These are phyloP conservation scores for Platygyra sinensis DNA, from an alignment of 64 coral and sea anemone species.

Conservation along the genomic window DNA sequence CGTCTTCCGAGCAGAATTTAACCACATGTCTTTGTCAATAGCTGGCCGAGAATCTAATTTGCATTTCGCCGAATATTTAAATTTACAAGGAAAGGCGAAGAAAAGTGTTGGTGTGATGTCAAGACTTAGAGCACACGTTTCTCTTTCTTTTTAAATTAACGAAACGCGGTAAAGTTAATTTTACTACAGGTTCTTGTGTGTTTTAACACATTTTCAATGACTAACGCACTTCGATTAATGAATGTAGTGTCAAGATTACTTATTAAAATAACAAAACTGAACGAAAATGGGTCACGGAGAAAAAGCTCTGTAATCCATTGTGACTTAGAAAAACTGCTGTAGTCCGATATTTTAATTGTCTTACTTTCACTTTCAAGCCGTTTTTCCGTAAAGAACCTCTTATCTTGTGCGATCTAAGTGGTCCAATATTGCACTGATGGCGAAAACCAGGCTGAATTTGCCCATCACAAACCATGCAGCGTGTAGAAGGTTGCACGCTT, in stretches of 20 bases:
- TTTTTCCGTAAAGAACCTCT: background rate
- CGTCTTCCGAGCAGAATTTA: background rate
- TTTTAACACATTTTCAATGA: slow-evolving; percentile 43
- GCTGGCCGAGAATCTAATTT: slow-evolving; percentile 53
- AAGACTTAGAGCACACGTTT: slow-evolving; percentile 17
- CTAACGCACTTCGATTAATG: slow-evolving; percentile 19
- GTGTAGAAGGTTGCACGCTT: background rate
- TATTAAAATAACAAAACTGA: slow-evolving; percentile 90
- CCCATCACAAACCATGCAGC: background rate
- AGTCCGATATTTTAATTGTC: slow-evolving; percentile 59
- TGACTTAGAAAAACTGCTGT: slow-evolving; percentile 64
- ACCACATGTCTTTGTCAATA: slow-evolving; percentile 18
- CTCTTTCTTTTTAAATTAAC: slow-evolving; percentile 41
- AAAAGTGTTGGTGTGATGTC: slow-evolving; percentile 1
- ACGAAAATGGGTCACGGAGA: slow-evolving; percentile 58
- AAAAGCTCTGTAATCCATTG: slow-evolving; percentile 64
- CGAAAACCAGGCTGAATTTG: background rate
- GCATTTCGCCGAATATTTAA: slow-evolving; percentile 67
- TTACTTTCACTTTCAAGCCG: slow-evolving; percentile 48
- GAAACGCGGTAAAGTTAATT: slow-evolving; percentile 33
- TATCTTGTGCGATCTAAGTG: background rate
- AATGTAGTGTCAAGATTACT: slow-evolving; percentile 52
- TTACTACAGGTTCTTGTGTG: slow-evolving; percentile 51
- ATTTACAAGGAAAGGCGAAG: slow-evolving; percentile 13
- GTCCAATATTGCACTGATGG: slow-evolving; percentile 49